Evolutionary conservation across 2,113 vertebrate genomes (phyloP), one percentile per base, ranked within the genome.

Genomic region (Heloderma charlesbogerti): DNA sequence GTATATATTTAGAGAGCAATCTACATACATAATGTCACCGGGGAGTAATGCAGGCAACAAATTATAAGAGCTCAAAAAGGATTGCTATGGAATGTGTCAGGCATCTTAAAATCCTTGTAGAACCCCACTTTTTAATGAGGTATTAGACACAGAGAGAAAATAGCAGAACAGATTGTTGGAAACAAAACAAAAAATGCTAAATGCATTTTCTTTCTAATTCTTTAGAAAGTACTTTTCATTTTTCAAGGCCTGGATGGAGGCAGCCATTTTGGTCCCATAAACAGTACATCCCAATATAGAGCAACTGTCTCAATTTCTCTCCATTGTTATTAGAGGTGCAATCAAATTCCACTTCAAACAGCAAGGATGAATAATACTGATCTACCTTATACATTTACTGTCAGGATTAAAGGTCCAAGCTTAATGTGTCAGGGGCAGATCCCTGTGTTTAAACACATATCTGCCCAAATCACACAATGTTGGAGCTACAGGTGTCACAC

Each of bases 121-220:
- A 95, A 89, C 31, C 78, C 80, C 91, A 91, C 90, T 91, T 93
- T 91, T 94, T 95, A 95, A 92, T 93, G 88, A 95, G 89, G 89
- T 92, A 89, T 86, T 82, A 84, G 84, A 84, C 74, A 81, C 91
- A 81, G 72, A 91, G 88, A 95, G 88, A 89, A 95, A 92, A 18
- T 91, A 94, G 63, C 84, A 85, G n/a, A 93, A 80, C 25, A 3
- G 74, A 88, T 92, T 96, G 88, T 67, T 88, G 92, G 45, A 79
- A 95, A 87, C 94, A 92, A 94, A 96, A 57, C 66, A 31, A n/a
- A 29, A 69, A 93, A 92, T 94, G 94, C 7, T 40, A 93, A 86
- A 93, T 95, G 92, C 34, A 90, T 93, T 94, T 95, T 88, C 34
- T 85, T 90, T 45, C 45, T 63, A 88, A 81, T 71, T 87, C 86